Evolutionary conservation across 2,797 vertebrate species (phyloP).

Genomic region (Ciconia nigra): DNA sequence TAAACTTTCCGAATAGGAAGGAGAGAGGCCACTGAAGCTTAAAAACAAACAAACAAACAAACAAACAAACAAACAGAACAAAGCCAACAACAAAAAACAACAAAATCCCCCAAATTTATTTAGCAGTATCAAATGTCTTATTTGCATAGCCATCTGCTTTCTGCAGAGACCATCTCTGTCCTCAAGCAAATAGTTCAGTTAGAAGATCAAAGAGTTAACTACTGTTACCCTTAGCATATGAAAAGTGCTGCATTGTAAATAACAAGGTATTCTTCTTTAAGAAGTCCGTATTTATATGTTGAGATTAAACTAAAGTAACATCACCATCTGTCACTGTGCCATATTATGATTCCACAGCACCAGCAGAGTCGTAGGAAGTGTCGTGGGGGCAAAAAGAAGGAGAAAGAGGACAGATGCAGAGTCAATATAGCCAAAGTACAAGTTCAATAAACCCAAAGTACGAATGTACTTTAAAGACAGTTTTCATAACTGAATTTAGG

Average conservation of each 20-base stretch:
- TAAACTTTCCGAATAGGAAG: neutral
- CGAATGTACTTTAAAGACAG: neutral
- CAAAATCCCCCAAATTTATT: neutral
- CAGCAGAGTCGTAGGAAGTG: neutral
- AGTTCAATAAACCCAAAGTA: neutral
- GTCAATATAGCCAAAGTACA: neutral
- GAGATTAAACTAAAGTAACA: conserved; percentile 1
- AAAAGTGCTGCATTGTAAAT: neutral
- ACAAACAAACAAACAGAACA: neutral
- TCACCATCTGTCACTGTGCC: neutral
- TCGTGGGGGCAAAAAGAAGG: neutral
- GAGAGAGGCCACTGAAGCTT: neutral
- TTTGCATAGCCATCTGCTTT: neutral
- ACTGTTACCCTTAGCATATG: neutral
- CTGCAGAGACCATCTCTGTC: neutral
- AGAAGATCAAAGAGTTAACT: neutral
- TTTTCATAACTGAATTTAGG: neutral
- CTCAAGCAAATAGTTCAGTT: neutral
- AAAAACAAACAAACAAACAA: neutral
- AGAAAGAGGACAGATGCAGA: neutral
- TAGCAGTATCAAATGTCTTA: neutral
- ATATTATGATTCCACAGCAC: neutral
- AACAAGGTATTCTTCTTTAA: neutral
- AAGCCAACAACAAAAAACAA: neutral
- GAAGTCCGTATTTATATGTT: neutral